These are phyloP conservation scores for Rhincodon typus DNA, from an alignment of 2,797 vertebrate genomes.

Conservation along the genomic window DNA sequence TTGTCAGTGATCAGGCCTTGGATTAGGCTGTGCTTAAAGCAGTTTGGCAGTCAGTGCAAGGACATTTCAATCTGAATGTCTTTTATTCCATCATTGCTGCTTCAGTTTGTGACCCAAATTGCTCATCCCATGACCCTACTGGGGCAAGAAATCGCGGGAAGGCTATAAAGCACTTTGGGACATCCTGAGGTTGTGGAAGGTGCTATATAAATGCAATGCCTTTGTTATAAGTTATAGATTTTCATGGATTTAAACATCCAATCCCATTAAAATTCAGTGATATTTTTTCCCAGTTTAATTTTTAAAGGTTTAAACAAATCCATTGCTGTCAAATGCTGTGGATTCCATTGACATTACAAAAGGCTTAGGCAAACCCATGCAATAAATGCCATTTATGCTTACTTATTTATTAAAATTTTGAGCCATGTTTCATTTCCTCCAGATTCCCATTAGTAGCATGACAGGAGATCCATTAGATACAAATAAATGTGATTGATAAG, in stretches of 20 bases:
- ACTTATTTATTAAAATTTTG: constrained; percentile 2
- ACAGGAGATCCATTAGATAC: not conserved
- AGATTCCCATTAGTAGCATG: not conserved
- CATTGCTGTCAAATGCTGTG: not conserved
- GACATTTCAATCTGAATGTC: too few relatives aligned
- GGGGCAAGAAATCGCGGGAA: too few relatives aligned
- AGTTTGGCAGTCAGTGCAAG: too few relatives aligned
- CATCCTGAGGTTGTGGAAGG: not conserved
- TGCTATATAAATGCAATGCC: not conserved
- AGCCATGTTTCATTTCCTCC: not conserved
- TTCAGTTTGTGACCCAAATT: too few relatives aligned
- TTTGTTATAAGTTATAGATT: not conserved
- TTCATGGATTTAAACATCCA: not conserved
- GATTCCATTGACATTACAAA: constrained; percentile 6
- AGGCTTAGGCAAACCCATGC: not conserved
- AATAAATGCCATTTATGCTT: not conserved
- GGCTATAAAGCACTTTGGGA: not conserved
- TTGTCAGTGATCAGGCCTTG: too few relatives aligned
- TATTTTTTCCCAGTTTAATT: not conserved
- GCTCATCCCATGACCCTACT: too few relatives aligned
- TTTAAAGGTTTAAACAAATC: not conserved
- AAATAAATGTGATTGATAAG: not conserved
- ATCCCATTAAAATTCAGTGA: not conserved
- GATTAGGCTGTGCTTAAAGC: too few relatives aligned
- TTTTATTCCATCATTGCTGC: too few relatives aligned